Base-by-base conservation (phyloP, 2,888 invertebrate species). In the Mamestra brassicae region DNA sequence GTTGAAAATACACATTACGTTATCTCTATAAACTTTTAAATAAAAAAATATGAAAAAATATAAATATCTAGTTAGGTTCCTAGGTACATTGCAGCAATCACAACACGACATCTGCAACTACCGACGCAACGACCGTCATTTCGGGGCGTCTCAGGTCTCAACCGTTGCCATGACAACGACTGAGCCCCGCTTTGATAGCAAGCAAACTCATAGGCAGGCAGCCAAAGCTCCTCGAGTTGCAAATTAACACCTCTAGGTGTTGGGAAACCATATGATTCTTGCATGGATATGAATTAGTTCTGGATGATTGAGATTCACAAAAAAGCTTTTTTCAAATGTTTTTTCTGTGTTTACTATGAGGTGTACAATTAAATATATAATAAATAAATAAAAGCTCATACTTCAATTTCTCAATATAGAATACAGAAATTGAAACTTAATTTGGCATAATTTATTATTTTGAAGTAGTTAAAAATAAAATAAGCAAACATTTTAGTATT, bases 91-190 rank as follows among this genome's bases (percentile, higher is more conserved):
- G 36, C 47, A 38, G 65, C 17, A 62, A 64, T 68, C 26, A 67
- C 57, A 68, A 55, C 17, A 58, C 63, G 52, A 50, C 34, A 69
- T 42, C 57, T 52, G 52, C 17, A 47, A 17, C 26, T 8, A n/a
- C n/a, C n/a, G n/a, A n/a, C n/a, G n/a, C 1, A 78, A 57, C 66
- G 38, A 54, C 38, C 61, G 76, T 64, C 67, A 80, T 61, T 70
- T 66, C 7, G 36, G 36, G 42, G 36, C 61, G 54, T 71, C 45
- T 70, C 26, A 34, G 34, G 45, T 63, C 42, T 50, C 10, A n/a
- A 50, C 63, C 42, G 66, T 70, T 67, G 62, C 66, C 11, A 76
- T 64, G 50, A 50, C 63, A 80, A 67, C 63, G 70, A 54, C 62
- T 34, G 11, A 75, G 50, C 34, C 62, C 17, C 15, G 36, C 57